These are phyloP conservation scores for Todiramphus chloris DNA, from an alignment of 2,113 vertebrate genomes.

Conservation along the genomic window DNA sequence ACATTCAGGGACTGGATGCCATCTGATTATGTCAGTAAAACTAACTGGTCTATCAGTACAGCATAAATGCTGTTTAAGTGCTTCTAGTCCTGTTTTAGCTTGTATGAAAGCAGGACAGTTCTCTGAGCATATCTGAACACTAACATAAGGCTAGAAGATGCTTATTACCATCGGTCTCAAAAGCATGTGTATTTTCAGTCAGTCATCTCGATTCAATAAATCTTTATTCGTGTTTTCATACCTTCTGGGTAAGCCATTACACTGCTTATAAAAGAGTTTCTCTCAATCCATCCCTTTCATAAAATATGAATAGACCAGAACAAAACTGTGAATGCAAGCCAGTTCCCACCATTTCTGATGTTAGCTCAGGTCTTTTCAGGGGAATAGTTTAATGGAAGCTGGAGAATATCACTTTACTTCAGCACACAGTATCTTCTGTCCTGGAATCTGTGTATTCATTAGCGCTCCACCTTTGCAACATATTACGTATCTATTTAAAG, in stretches of 20 bases:
- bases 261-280: background rate
- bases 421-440: constrained; percentile 76
- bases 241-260: background rate
- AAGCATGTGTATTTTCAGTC: background rate
- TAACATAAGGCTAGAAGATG: background rate
- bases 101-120: background rate
- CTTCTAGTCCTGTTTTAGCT: background rate
- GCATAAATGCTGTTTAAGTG: background rate
- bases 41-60: background rate
- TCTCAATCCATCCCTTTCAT: background rate
- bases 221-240: constrained; percentile 17
- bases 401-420: constrained; percentile 68
- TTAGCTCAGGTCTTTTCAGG: constrained; percentile 42
- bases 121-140: background rate
- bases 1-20: background rate
- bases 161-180: background rate
- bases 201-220: background rate
- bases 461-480: constrained; percentile 51
- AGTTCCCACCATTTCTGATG: constrained; percentile 75
- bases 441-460: constrained; percentile 53
- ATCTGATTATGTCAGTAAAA: background rate
- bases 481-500: constrained; percentile 59
- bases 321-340: constrained; percentile 57
- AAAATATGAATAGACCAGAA: constrained; percentile 48
- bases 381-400: constrained; percentile 55